phyloP scores from a whole-genome alignment of 2,888 invertebrate species.

The Parascotia fuliginaria region DNA sequence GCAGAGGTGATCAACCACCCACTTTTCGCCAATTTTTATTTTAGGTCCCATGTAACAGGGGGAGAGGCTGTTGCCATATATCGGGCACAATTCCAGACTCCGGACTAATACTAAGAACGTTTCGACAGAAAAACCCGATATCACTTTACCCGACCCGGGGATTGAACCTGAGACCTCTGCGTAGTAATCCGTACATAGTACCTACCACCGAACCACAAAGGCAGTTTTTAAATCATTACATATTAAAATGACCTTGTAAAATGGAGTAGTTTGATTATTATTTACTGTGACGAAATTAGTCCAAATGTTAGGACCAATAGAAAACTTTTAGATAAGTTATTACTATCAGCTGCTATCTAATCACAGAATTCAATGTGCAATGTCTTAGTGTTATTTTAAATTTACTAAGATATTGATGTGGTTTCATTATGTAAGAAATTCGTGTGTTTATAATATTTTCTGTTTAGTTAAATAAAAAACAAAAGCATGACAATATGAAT shows the following conservation, averaged over 20 bases:
- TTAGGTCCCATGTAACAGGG: too few species aligned
- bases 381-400: slow-evolving; percentile 77
- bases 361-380: slow-evolving; percentile 65
- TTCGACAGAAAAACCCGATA: too few species aligned
- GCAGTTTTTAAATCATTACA: slow-evolving; percentile 4
- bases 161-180: too few species aligned
- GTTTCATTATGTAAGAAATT: slow-evolving; percentile 46
- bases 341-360: slow-evolving; percentile 77
- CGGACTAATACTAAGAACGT: too few species aligned
- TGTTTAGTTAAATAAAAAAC: slow-evolving; percentile 45
- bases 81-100: too few species aligned
- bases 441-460: slow-evolving; percentile 42
- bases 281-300: slow-evolving; percentile 48
- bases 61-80: too few species aligned
- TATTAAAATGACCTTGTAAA: slow-evolving; percentile 44
- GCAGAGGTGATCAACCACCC: too few species aligned
- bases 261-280: slow-evolving; percentile 43
- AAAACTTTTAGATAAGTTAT: slow-evolving; percentile 68
- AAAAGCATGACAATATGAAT: slow-evolving; percentile 64
- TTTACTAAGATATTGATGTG: slow-evolving; percentile 57
- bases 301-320: slow-evolving; percentile 53
- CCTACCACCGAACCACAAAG: too few species aligned
- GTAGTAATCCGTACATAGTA: too few species aligned
- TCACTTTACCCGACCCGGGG: too few species aligned
- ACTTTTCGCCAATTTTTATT: too few species aligned